Conservation (phyloP, 2,113 vertebrate species). For the Emydocephalus ijimae region DNA sequence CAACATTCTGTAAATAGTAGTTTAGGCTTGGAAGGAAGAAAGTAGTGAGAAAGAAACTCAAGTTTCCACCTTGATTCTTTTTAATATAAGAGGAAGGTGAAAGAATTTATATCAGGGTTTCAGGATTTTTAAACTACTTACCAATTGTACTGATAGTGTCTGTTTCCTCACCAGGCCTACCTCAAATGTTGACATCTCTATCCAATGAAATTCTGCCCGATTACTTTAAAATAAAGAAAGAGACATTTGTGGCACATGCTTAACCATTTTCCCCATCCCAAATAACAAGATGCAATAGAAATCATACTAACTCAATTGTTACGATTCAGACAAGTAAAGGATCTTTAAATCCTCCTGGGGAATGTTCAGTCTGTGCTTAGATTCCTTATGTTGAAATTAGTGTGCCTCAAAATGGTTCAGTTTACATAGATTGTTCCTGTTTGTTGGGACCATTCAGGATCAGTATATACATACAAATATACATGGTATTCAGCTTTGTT, state of each 20-base stretch:
- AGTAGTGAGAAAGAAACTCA: neutral
- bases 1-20: neutral
- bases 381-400: neutral
- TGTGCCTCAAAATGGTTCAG: neutral
- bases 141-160: neutral
- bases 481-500: too few relatives aligned
- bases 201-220: neutral
- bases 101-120: neutral
- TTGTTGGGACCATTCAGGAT: neutral
- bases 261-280: neutral
- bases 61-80: neutral
- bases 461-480: neutral
- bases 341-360: neutral
- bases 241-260: neutral
- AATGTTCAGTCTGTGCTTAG: neutral
- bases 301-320: neutral
- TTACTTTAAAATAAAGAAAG: neutral
- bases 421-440: neutral
- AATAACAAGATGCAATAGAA: neutral
- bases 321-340: neutral
- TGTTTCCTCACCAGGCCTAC: neutral
- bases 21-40: neutral
- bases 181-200: neutral
- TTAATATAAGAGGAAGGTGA: neutral
- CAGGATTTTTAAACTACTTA: neutral